phyloP scores from a whole-genome alignment of 2,113 vertebrate genomes.

The Nannospalax galili region DNA sequence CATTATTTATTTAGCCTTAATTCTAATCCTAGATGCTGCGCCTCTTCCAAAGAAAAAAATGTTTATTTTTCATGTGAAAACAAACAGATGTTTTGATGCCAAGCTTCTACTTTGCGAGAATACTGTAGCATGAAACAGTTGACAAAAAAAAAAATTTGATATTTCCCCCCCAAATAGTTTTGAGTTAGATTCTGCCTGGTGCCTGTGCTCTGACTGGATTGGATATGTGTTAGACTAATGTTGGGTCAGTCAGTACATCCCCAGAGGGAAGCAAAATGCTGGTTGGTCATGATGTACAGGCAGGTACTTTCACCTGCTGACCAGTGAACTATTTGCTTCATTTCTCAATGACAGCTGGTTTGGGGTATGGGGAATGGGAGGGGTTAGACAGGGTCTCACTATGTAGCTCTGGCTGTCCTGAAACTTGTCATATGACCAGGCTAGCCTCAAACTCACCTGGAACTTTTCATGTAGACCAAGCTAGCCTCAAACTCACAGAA shows the following conservation, averaged over 20 bases:
- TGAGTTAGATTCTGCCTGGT: conserved; percentile 7
- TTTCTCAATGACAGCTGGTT: conserved; percentile 33
- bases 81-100: conserved; percentile 42
- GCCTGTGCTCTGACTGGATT: background rate
- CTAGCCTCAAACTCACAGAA: too few species aligned
- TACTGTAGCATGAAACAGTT: conserved; percentile 3
- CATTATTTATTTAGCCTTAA: conserved; percentile 85
- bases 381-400: too few species aligned
- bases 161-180: conserved; percentile 21
- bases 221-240: conserved; percentile 5
- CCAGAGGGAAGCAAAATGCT: conserved; percentile 39
- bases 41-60: conserved; percentile 84
- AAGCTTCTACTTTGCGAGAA: conserved; percentile 56
- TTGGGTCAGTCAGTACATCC: background rate
- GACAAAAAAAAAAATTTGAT: conserved; percentile 5
- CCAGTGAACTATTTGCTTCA: conserved; percentile 59
- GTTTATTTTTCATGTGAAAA: background rate
- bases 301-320: conserved; percentile 19
- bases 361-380: too few species aligned
- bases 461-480: too few species aligned
- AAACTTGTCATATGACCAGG: too few species aligned
- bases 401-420: too few species aligned
- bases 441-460: too few species aligned
- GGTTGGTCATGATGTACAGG: background rate
- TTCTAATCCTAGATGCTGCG: conserved; percentile 81